These are phyloP conservation scores for Sebastes schlegelii DNA, from an alignment of 2,113 vertebrate species.

Conservation along the genomic window DNA sequence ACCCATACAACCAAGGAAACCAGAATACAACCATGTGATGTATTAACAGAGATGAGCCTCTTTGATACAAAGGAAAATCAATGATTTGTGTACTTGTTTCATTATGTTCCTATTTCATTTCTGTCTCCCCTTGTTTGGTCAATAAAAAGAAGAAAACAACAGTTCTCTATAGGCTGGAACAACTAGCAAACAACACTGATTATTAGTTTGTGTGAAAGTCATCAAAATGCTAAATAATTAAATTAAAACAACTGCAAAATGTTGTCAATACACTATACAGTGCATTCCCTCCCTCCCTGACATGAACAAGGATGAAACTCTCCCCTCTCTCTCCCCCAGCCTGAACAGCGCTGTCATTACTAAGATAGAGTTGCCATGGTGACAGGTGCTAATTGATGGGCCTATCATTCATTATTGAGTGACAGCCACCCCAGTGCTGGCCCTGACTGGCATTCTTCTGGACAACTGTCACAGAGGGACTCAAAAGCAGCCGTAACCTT, in stretches of 20 bases:
- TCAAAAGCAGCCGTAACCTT: conserved; percentile 67
- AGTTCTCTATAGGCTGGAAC: background rate
- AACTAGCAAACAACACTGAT: background rate
- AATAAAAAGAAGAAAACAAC: background rate
- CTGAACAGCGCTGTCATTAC: conserved; percentile 59
- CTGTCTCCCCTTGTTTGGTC: background rate
- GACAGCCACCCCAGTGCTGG: conserved; percentile 70
- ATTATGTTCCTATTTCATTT: background rate
- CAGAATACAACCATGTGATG: background rate
- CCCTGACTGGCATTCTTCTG: conserved; percentile 74
- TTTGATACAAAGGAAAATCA: background rate
- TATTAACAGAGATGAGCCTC: background rate
- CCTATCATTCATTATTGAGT: conserved; percentile 78
- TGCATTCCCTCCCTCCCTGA: conserved; percentile 7
- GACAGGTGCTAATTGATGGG: conserved; percentile 81
- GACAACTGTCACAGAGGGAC: conserved; percentile 71
- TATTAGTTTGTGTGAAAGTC: background rate
- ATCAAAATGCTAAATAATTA: conserved; percentile 1
- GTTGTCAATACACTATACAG: background rate
- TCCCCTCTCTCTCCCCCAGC: conserved; percentile 7
- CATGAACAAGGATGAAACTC: conserved; percentile 20
- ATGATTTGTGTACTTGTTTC: conserved; percentile 2
- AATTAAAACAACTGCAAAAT: conserved; percentile 2
- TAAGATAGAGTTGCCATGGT: conserved; percentile 78
- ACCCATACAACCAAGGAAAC: background rate